Conservation (phyloP, 2,888 invertebrate genomes). For the Calameuta idolon region DNA sequence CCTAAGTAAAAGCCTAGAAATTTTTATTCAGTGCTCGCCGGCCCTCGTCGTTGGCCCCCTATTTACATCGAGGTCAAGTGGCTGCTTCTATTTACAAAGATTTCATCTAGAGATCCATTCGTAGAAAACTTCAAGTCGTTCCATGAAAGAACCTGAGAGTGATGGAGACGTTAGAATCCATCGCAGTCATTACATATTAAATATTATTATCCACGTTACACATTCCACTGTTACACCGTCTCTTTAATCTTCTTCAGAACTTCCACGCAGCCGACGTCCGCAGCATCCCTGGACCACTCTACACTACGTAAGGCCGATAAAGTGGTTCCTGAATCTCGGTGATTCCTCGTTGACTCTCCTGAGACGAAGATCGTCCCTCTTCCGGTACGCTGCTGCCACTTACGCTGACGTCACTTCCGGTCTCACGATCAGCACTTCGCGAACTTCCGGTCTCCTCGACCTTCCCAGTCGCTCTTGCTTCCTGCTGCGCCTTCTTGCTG, state of each 20-base stretch:
- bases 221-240: background rate
- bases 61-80: background rate
- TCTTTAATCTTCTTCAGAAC: background rate
- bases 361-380: slow-evolving; percentile 51
- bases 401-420: slow-evolving; percentile 44
- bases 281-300: slow-evolving; percentile 22
- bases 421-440: slow-evolving; percentile 39
- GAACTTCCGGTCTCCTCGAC: slow-evolving; percentile 63
- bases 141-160: background rate
- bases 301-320: slow-evolving; percentile 66
- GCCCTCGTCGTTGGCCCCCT: background rate
- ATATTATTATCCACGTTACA: background rate
- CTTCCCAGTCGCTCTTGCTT: slow-evolving; percentile 73
- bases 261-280: background rate
- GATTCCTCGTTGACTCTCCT: slow-evolving; percentile 50
- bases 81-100: slow-evolving; percentile 13
- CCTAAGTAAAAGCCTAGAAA: background rate
- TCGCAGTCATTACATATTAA: background rate
- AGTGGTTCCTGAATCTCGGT: slow-evolving; percentile 61
- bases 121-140: background rate
- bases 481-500: slow-evolving; percentile 95
- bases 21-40: background rate
- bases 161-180: background rate
- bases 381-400: slow-evolving; percentile 42
- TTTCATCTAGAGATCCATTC: background rate